Evolutionary conservation across 2,113 vertebrate species (phyloP), one percentile per base, ranked within the genome.

Genomic region (Apodemus speciosus): DNA sequence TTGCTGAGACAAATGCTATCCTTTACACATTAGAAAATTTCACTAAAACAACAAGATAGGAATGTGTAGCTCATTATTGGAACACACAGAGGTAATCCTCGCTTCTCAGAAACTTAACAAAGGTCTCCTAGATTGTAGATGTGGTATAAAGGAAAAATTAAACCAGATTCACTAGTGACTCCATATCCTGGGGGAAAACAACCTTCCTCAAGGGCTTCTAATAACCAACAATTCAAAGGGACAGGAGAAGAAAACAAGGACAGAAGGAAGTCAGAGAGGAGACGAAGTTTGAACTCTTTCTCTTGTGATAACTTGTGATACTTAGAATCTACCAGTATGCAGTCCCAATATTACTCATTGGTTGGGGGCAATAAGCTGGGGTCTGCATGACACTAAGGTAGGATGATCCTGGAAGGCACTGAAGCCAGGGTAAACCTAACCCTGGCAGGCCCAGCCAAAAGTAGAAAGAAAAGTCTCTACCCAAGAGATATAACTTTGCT

Each of bases 41-140:
- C 23, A 79, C 2, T 75, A 38, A 94, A 88, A 89, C 27, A 85
- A 93, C 1, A 38, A 79, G 53, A 21, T 51, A 3, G 25, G 43
- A 89, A 35, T 87, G 10, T 87, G 66, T 51, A 6, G 30, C 51
- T 35, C 62, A 75, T 69, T 43, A 62, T 32, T 88, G 30, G 71
- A 90, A 96, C 73, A 86, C 58, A 60, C 5, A 81, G 32, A 68
- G 68, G 11, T 15, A 71, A 51, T 23, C n/a, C 85, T 89, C 46
- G 77, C 53, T 95, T 95, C 35, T 49, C 49, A 89, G 66, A 91
- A 89, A 30, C 53, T 95, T 51, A 93, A 60, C 53, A 83, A 86
- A 90, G 51, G 60, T 93, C 64, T 90, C 51, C n/a, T 93, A 68
- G n/a, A 62, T 85, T 85, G 1, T 77, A 95, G 9, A 68, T 60